Conservation (phyloP, 2,888 invertebrate genomes). For the Eurytoma adleriae region DNA sequence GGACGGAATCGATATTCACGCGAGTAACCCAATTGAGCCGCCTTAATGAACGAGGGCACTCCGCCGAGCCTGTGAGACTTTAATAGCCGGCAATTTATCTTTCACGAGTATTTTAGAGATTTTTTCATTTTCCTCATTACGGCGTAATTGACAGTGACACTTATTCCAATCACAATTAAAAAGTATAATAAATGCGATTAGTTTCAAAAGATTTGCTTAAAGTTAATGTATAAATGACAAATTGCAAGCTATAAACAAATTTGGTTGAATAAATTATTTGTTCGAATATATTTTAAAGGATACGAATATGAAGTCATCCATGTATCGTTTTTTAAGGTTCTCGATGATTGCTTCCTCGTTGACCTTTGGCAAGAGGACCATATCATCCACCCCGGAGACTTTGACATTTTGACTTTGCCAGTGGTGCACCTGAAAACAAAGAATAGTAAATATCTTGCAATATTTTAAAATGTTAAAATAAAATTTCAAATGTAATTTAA, state of each 20-base stretch:
- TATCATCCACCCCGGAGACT: slow-evolving; percentile 83
- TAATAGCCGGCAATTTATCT: slow-evolving; percentile 15
- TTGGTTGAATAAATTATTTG: too few relatives aligned
- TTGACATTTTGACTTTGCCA: slow-evolving; percentile 85
- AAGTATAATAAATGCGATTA: too few relatives aligned
- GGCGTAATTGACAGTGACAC: too few relatives aligned
- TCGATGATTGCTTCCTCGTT: slow-evolving; percentile 81
- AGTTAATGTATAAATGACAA: too few relatives aligned
- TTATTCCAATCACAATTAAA: too few relatives aligned
- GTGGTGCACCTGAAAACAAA: slow-evolving; percentile 78
- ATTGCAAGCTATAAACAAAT: too few relatives aligned
- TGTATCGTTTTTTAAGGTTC: slow-evolving; percentile 81
- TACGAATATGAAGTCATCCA: slow-evolving; percentile 83
- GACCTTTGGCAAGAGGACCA: slow-evolving; percentile 82
- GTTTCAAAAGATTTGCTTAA: too few relatives aligned
- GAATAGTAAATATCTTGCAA: neutral
- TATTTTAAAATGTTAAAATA: too few relatives aligned
- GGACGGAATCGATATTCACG: slow-evolving; percentile 42
- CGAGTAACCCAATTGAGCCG: slow-evolving; percentile 34
- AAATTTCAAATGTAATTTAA: too few relatives aligned
- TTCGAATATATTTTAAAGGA: too few relatives aligned
- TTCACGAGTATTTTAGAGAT: neutral
- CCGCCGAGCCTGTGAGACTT: neutral
- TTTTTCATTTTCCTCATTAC: too few relatives aligned
- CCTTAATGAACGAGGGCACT: slow-evolving; percentile 16